A percentile compares a stretch with the other conserved stretches of the same genome.
Conservation (phyloP, 1,140 invertebrate genomes). For the Parasteatoda tepidariorum region DNA sequence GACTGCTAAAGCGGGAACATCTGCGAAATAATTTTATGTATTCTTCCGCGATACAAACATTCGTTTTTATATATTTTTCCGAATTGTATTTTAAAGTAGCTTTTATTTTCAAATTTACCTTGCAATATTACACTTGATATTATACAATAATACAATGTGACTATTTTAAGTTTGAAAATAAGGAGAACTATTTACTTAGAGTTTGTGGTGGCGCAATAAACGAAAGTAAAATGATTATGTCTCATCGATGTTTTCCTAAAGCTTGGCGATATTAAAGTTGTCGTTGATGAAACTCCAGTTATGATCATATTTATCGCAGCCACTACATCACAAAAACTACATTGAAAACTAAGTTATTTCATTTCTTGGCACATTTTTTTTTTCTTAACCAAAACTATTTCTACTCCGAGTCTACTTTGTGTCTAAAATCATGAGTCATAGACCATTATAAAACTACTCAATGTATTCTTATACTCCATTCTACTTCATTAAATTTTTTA, state of each 20-base stretch:
- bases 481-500: too few relatives aligned
- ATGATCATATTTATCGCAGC: too few relatives aligned
- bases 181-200: slow-evolving; percentile 2
- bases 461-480: too few relatives aligned
- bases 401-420: too few relatives aligned
- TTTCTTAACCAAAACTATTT: too few relatives aligned
- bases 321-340: too few relatives aligned
- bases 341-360: too few relatives aligned
- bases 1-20: slow-evolving; percentile 60
- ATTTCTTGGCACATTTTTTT: too few relatives aligned
- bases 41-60: slow-evolving; percentile 46
- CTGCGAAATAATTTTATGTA: slow-evolving; percentile 53
- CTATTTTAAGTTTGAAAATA: not conserved
- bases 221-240: not conserved
- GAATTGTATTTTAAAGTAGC: not conserved
- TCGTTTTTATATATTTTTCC: not conserved
- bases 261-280: too few relatives aligned
- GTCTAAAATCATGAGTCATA: too few relatives aligned
- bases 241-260: slow-evolving; percentile 27
- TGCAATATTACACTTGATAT: not conserved
- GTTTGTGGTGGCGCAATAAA: not conserved
- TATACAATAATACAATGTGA: not conserved
- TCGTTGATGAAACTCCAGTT: too few relatives aligned
- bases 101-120: not conserved
- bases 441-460: too few relatives aligned